These are phyloP conservation scores for Agonopterix alstromeriana DNA, from an alignment of 2,888 invertebrate genomes.

Conservation along the genomic window DNA sequence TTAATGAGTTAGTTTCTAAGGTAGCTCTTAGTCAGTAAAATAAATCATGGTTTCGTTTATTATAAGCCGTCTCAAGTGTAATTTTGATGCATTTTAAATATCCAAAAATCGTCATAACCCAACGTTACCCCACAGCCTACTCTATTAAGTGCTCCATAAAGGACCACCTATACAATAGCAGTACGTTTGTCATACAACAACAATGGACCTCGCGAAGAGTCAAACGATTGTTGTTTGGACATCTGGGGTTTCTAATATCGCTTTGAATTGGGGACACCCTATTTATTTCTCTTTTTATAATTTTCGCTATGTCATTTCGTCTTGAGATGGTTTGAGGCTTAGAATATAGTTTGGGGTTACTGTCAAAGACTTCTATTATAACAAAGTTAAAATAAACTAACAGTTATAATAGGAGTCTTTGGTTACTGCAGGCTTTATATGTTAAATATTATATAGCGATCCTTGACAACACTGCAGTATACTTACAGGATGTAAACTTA, in stretches of 20 bases:
- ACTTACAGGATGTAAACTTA: too few species aligned
- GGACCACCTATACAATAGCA: slow-evolving; percentile 47
- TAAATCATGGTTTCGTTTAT: too few species aligned
- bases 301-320: slow-evolving; percentile 39
- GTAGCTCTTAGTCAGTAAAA: too few species aligned
- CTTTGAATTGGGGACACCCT: slow-evolving; percentile 34
- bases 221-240: slow-evolving; percentile 62
- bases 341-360: slow-evolving; percentile 6
- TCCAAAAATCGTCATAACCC: not conserved
- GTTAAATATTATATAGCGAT: too few species aligned
- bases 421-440: too few species aligned
- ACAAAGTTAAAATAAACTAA: too few species aligned
- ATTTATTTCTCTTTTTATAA: slow-evolving; percentile 32
- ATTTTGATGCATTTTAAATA: not conserved
- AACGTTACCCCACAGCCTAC: slow-evolving; percentile 34
- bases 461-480: too few species aligned
- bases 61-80: not conserved
- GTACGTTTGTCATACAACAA: slow-evolving; percentile 48
- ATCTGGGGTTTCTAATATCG: slow-evolving; percentile 62
- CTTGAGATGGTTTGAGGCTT: slow-evolving; percentile 17
- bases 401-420: too few species aligned
- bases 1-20: too few species aligned
- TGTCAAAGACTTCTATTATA: too few species aligned
- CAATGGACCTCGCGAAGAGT: slow-evolving; percentile 42
- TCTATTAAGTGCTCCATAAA: slow-evolving; percentile 66